Percentiles rank a stretch among this genome's conserved stretches.
These are phyloP conservation scores for Rostratula benghalensis DNA, from an alignment of 2,113 vertebrate species.

Conservation along the genomic window DNA sequence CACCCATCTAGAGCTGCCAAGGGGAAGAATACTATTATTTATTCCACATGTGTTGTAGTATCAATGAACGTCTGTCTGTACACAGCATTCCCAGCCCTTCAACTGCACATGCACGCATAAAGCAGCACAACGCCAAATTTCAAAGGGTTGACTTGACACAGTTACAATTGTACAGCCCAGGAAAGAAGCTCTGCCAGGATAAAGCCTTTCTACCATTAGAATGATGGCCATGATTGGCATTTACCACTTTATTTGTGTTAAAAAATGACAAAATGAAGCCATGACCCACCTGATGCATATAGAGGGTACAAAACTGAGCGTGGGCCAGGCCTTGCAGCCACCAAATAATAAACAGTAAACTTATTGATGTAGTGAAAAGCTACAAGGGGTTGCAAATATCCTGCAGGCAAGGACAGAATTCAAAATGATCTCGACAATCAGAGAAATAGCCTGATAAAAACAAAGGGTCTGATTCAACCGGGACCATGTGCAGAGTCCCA, in stretches of 20 bases:
- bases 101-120: background rate
- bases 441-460: constrained; percentile 54
- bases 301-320: constrained; percentile 11
- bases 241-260: background rate
- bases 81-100: constrained; percentile 38
- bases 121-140: constrained; percentile 24
- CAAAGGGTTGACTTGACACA: constrained; percentile 28
- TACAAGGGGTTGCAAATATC: constrained; percentile 57
- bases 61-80: constrained; percentile 63
- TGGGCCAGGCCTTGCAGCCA: constrained; percentile 23
- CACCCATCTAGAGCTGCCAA: background rate
- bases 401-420: constrained; percentile 63
- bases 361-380: constrained; percentile 60
- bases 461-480: constrained; percentile 37
- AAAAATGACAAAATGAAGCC: background rate
- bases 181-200: constrained; percentile 18
- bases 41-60: constrained; percentile 49
- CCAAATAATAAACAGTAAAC: constrained; percentile 65
- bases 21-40: constrained; percentile 33
- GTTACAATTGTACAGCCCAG: background rate
- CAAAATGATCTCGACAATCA: constrained; percentile 54
- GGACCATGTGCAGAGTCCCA: constrained; percentile 43
- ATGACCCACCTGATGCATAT: background rate
- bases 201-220: background rate
- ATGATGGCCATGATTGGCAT: background rate